Percentiles rank a stretch among this genome's conserved stretches.
These are phyloP conservation scores for Hydrolagus colliei DNA, from an alignment of 2,797 vertebrate species.

Conservation along the genomic window DNA sequence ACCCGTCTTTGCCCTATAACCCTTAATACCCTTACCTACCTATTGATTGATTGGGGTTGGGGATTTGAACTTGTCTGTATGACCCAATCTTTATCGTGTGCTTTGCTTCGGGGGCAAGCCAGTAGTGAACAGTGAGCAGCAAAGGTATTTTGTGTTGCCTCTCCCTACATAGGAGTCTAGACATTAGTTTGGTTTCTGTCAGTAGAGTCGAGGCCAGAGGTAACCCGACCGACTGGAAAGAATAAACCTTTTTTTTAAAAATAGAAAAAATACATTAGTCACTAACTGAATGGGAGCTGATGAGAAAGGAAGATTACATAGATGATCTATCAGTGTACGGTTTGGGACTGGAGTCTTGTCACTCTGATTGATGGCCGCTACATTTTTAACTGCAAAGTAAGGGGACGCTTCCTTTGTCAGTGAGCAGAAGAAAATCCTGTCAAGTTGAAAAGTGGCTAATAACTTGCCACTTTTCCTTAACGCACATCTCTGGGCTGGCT, in stretches of 20 bases:
- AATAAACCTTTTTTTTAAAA: not conserved
- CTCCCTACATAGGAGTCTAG: no score
- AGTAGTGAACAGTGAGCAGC: not conserved
- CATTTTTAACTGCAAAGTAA: not conserved
- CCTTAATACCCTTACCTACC: no score
- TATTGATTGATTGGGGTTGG: no score
- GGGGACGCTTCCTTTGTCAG: not conserved
- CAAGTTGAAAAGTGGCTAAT: not conserved
- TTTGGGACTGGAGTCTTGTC: not conserved
- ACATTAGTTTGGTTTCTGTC: no score
- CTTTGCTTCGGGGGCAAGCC: not conserved
- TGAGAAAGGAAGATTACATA: not conserved
- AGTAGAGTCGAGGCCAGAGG: not conserved
- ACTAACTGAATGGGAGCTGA: not conserved
- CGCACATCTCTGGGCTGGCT: not conserved
- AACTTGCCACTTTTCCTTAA: not conserved
- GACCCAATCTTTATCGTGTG: no score
- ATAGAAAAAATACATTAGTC: not conserved
- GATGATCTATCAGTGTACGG: not conserved
- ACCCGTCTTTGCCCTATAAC: no score
- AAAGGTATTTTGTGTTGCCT: not conserved
- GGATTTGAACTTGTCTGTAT: no score
- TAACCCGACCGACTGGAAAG: not conserved
- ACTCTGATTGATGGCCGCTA: slow-evolving; percentile 13
- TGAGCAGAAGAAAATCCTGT: not conserved